These are phyloP conservation scores for Subacronicta megacephala DNA, from an alignment of 2,888 invertebrate species.

Conservation along the genomic window DNA sequence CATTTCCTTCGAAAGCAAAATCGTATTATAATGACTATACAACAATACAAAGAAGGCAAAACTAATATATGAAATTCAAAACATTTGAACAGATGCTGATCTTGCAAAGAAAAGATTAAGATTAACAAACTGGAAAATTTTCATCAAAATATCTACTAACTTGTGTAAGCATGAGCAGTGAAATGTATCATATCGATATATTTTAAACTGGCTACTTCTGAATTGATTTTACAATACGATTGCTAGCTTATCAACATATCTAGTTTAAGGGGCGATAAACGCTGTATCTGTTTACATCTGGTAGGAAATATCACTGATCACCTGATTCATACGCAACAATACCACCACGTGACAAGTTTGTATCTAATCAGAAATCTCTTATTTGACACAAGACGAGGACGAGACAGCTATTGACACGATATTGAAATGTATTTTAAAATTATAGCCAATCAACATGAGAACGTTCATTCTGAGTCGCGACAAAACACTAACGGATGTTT, in stretches of 20 bases:
- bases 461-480: slow-evolving; percentile 12
- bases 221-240: slow-evolving; percentile 63
- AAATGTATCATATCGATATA: slow-evolving; percentile 23
- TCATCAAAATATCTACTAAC: slow-evolving; percentile 8
- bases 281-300: slow-evolving; percentile 60
- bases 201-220: slow-evolving; percentile 48
- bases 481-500: slow-evolving; percentile 40
- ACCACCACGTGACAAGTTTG: slow-evolving; percentile 68
- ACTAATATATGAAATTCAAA: background rate
- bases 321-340: slow-evolving; percentile 70
- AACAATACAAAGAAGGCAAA: background rate
- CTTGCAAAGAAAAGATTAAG: slow-evolving; percentile 7
- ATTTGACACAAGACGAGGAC: slow-evolving; percentile 55
- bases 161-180: slow-evolving; percentile 5
- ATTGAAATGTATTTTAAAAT: slow-evolving; percentile 21
- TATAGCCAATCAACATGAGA: slow-evolving; percentile 9
- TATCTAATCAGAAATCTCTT: slow-evolving; percentile 66
- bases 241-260: slow-evolving; percentile 54
- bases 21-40: background rate
- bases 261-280: slow-evolving; percentile 58
- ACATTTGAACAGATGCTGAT: slow-evolving; percentile 6
- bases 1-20: slow-evolving; percentile 1
- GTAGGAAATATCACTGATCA: slow-evolving; percentile 67
- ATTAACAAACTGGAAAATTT: slow-evolving; percentile 28
- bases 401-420: slow-evolving; percentile 42